Conservation (phyloP, 2,797 vertebrate genomes). For the Lagothrix lagotricha region DNA sequence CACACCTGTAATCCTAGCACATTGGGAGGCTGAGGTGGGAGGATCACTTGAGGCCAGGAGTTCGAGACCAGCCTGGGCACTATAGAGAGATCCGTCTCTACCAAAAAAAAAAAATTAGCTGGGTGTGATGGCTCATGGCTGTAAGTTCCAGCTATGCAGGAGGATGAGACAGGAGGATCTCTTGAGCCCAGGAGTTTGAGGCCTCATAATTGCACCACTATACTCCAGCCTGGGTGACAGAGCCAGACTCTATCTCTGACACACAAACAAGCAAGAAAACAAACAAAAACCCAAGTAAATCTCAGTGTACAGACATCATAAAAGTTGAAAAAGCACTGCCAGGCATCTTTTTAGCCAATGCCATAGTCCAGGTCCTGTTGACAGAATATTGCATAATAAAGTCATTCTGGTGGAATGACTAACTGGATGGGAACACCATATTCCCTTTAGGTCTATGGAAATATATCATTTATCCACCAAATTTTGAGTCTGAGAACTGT, state of each 20-base stretch:
- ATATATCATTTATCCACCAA: not conserved
- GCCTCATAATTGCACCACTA: not conserved
- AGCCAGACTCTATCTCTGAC: not conserved
- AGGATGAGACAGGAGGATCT: not conserved
- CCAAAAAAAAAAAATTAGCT: no score
- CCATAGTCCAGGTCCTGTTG: not conserved
- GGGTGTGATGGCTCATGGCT: not conserved
- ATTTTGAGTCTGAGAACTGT: not conserved
- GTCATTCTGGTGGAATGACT: not conserved
- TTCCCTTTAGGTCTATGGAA: not conserved
- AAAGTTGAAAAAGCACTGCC: not conserved
- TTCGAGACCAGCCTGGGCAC: not conserved
- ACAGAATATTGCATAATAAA: not conserved
- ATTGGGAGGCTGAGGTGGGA: not conserved
- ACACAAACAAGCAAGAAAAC: no score
- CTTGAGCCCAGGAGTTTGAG: not conserved
- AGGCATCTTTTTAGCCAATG: not conserved
- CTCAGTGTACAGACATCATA: not conserved
- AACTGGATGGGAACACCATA: not conserved
- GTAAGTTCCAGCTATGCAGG: not conserved
- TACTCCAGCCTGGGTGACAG: not conserved
- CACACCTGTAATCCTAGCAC: not conserved
- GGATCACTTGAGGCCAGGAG: not conserved
- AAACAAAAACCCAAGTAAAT: not conserved
- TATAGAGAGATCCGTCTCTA: not conserved